Percentiles rank a stretch among this genome's conserved stretches.
These are phyloP conservation scores for Brachionus rotundiformis DNA, from an alignment of 1,140 invertebrate species.

Conservation along the genomic window DNA sequence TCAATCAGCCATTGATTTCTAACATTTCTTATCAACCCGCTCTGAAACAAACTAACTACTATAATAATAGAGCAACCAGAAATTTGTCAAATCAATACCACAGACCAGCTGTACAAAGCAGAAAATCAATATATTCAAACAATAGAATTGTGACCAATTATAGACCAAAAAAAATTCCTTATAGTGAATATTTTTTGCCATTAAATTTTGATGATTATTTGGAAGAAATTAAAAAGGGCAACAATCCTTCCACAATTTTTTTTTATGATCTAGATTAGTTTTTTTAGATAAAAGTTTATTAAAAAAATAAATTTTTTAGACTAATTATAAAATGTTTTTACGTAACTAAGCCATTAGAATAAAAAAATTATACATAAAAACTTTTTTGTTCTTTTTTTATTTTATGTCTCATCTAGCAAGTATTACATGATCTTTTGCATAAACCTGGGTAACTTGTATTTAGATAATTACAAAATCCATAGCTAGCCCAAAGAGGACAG, in stretches of 20 bases:
- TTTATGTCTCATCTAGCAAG: background rate
- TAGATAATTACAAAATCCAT: background rate
- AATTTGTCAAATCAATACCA: background rate
- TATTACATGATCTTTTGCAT: background rate
- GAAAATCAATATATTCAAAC: background rate
- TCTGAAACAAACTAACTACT: background rate
- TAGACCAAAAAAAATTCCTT: background rate
- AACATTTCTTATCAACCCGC: background rate
- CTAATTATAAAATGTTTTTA: background rate
- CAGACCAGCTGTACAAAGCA: background rate
- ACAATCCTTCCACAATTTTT: background rate
- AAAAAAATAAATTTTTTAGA: background rate
- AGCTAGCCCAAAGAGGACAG: slow-evolving; percentile 29
- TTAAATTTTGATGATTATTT: background rate
- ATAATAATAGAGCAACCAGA: background rate
- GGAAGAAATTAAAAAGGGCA: background rate
- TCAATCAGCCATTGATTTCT: background rate
- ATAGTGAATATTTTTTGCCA: background rate
- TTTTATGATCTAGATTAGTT: too few relatives aligned
- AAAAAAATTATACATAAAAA: too few relatives aligned
- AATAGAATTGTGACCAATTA: background rate
- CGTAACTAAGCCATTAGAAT: too few relatives aligned
- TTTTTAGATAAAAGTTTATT: too few relatives aligned
- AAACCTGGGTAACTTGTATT: background rate
- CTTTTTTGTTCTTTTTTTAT: background rate